Base-by-base conservation (phyloP, 1,140 invertebrate genomes). In the Drosophila repletoides region DNA sequence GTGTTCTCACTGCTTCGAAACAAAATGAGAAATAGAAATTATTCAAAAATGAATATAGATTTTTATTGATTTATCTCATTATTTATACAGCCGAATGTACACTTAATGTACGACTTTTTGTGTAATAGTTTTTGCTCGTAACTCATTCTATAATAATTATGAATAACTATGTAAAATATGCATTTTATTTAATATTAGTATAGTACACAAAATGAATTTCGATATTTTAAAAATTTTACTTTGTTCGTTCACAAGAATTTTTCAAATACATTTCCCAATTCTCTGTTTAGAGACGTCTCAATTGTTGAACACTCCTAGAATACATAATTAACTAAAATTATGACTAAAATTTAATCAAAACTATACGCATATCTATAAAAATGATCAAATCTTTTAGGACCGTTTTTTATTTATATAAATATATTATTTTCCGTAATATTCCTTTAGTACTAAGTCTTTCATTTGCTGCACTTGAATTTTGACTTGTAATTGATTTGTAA, bases 1-100 rank as follows among this genome's bases (percentile, higher is more conserved):
- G 0, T 12, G n/a, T n/a, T n/a, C n/a, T 17, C 5, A 31, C n/a
- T 43, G 0, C 6, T 43, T 43, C 40, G 5, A 59, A 22, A 19
- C 5, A 17, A 15, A 36, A 29, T 5, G 17, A 19, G 3, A 5
- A 48, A 41, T 28, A 12, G 22, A 51, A 29, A 36, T 53, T 60
- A 52, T 79, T 81, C 53, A 66, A 58, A 73, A 77, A 84, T n/a
- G n/a, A n/a, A n/a, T 77, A 73, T 56, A 51, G 55, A 60, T 61
- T 46, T 83, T 86, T 84, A 84, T 86, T 84, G 49, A 56, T 74
- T 75, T 80, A 49, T 49, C 24, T 55, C 75, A 75, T 61, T 61
- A 79, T 83, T 84, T 60, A 79, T 86, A 86, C 80, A 76, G 59
- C 61, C 67, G 67, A 84, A 84, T 79, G 55, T 84, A 84, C 68